phyloP scores from a whole-genome alignment of 2,797 vertebrate species.

The Pachyuromys duprasi region DNA sequence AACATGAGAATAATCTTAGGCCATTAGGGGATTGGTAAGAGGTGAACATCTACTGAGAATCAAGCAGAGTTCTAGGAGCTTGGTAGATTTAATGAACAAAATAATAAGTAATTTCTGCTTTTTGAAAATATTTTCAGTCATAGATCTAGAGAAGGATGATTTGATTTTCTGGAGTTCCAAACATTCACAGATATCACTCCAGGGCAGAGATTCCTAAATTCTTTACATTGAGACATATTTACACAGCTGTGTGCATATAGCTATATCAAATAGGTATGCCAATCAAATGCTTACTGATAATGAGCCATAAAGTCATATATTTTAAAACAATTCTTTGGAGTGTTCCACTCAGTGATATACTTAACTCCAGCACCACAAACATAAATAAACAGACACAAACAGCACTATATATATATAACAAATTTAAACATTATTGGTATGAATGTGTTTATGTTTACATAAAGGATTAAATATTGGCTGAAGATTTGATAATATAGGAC shows the following conservation, averaged over 20 bases:
- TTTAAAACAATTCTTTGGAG: background rate
- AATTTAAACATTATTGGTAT: background rate
- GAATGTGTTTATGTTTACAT: background rate
- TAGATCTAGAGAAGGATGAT: background rate
- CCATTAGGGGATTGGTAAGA: background rate
- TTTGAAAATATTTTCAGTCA: background rate
- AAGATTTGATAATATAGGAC: background rate
- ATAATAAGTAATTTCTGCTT: background rate
- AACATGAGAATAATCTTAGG: background rate
- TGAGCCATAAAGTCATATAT: background rate
- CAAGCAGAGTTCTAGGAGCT: background rate
- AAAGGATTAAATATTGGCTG: background rate
- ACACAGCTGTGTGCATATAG: background rate
- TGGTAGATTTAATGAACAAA: background rate
- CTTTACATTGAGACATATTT: background rate
- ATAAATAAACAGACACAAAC: background rate
- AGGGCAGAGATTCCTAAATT: background rate
- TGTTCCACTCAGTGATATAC: background rate
- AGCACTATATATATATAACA: background rate
- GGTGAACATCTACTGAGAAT: background rate
- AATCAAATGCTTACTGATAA: background rate
- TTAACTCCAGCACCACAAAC: background rate
- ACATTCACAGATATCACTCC: background rate
- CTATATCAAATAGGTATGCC: background rate
- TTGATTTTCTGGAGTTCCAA: conserved; percentile 22